Evolutionary conservation across 2,113 vertebrate genomes (phyloP).

Genomic region (Petaurus breviceps): DNA sequence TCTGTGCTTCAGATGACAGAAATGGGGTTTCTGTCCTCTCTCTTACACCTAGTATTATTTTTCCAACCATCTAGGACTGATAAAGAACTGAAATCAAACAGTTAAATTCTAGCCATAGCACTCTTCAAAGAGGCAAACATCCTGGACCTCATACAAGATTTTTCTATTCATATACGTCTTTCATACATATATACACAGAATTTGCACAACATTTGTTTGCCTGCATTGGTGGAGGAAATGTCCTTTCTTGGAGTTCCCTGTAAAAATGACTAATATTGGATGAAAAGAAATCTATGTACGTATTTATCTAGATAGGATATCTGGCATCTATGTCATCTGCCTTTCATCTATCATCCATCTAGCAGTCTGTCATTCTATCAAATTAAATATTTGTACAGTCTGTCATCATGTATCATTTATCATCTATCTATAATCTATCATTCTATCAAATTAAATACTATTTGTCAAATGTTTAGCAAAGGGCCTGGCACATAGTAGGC

Average conservation of each 20-base stretch:
- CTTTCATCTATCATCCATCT: neutral
- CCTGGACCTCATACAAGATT: neutral
- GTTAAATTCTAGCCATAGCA: neutral
- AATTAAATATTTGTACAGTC: neutral
- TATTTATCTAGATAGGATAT: neutral
- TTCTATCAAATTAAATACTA: neutral
- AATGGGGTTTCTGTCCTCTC: conserved; percentile 70
- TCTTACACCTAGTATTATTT: conserved; percentile 74
- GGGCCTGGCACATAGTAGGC: neutral
- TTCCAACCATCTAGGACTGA: conserved; percentile 55
- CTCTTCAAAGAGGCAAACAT: neutral
- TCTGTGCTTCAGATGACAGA: conserved; percentile 71
- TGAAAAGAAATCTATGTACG: neutral
- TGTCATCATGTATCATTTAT: neutral
- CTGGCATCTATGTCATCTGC: neutral
- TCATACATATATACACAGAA: neutral
- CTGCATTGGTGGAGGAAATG: neutral
- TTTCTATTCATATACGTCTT: neutral
- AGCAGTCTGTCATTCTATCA: neutral
- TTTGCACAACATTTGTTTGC: neutral
- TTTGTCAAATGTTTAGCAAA: neutral
- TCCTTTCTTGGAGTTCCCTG: neutral
- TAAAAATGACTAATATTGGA: neutral
- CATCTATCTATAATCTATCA: no score
- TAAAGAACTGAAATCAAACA: neutral